Evolutionary conservation across 2,113 vertebrate genomes (phyloP), one percentile per base, ranked within the genome.

Genomic region (Stigmatopora argus): DNA sequence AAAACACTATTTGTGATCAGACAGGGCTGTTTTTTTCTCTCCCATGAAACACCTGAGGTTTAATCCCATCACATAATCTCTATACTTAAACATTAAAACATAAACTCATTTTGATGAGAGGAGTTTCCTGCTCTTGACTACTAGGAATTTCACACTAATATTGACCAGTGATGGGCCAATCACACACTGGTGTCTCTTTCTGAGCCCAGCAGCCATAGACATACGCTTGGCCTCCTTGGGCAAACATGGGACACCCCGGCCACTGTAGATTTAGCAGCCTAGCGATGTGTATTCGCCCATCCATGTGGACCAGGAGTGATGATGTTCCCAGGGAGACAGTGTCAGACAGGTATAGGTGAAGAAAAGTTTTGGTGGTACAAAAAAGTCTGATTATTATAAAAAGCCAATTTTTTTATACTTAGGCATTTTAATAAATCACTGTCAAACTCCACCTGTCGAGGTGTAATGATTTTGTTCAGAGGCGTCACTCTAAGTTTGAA

Each of bases 271-370:
- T 83, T 91, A 88, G 74, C 88, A 82, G 75, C 78, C 72, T 44
- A 74, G 74, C 82, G 85, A 88, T 90, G 88, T 91, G 88, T 90
- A 90, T 83, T 90, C 83, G 68, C 79, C 77, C 49, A 17, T 71
- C 76, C 67, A 78, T 86, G 88, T 75, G 66, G 86, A 82, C 69
- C 68, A 58, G 65, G 68, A 83, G 73, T 80, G 79, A 87, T 77
- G 77, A 83, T 77, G 78, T 90, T 90, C 86, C 87, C 90, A 89
- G 84, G 82, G 64, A 80, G 69, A 82, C 55, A 38, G 55, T 23
- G 35, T 71, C 67, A 75, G 64, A 51, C 64, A 61, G 34, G 61
- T 61, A 66, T 57, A 13, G 63, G n/a, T n/a, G 60, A 6, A 62
- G 51, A 48, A 56, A 71, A 19, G 61, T 57, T 70, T 31, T 66